Evolutionary conservation across 2,888 invertebrate species (phyloP).

Genomic region (Netelia inedita): DNA sequence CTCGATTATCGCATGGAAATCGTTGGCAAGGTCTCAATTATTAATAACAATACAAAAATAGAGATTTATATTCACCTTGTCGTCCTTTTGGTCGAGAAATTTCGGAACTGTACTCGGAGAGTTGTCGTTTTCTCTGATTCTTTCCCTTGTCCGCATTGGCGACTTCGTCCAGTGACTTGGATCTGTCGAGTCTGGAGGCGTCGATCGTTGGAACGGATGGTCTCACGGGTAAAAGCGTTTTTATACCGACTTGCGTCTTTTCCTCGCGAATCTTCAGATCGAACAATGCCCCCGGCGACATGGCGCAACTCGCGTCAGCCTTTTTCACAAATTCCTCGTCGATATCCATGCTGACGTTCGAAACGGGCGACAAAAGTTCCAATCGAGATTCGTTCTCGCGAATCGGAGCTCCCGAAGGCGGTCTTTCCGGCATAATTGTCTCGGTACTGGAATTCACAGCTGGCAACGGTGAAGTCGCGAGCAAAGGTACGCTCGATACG

Average conservation of each 20-base stretch:
- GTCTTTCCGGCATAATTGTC: constrained; percentile 68
- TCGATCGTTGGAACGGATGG: constrained; percentile 70
- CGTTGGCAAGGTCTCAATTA: background rate
- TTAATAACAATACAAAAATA: background rate
- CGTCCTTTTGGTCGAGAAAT: constrained; percentile 76
- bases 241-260: constrained; percentile 85
- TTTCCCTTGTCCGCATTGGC: constrained; percentile 74
- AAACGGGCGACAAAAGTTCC: constrained; percentile 76
- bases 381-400: constrained; percentile 71
- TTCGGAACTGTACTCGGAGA: constrained; percentile 78
- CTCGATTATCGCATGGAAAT: background rate
- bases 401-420: constrained; percentile 34
- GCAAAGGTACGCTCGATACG: constrained; percentile 62
- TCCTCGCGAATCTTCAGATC: constrained; percentile 83
- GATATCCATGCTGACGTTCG: constrained; percentile 75
- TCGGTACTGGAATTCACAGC: constrained; percentile 65
- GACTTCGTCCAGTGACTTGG: constrained; percentile 78
- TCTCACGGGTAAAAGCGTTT: constrained; percentile 86
- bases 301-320: constrained; percentile 77
- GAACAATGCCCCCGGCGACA: constrained; percentile 82
- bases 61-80: constrained; percentile 74
- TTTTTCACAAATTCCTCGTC: constrained; percentile 77
- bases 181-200: constrained; percentile 74
- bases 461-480: constrained; percentile 70
- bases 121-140: constrained; percentile 77